Evolutionary conservation across 2,888 invertebrate genomes (phyloP), one percentile per base, ranked within the genome.

Genomic region (Lasioglossum villosulum): DNA sequence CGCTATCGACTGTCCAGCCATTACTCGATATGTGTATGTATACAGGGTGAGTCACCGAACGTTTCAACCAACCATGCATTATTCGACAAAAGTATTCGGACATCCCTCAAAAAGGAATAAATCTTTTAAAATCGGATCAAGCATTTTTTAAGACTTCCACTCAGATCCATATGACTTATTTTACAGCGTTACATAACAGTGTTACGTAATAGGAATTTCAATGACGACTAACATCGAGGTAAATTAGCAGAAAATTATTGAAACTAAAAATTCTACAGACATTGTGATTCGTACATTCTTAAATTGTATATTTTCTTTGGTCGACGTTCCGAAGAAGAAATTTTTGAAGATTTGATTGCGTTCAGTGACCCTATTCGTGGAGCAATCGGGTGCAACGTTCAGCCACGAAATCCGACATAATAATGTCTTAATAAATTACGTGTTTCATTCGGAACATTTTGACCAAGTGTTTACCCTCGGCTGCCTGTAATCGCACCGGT

Each of bases 371-470:
- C 71, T 72, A 78, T 71, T 75, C 78, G 10, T 52, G 19, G 37
- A 8, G 80, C 70, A 79, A 80, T 85, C 63, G 74, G 70, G 59
- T 70, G 76, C 42, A 74, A 74, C 70, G 52, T 63, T 59, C 85
- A 74, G 70, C 77, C 80, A 76, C 78, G 85, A 77, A 80, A 80
- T 71, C 76, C 23, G 66, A 59, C 59, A 42, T 71, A 84, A 84
- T 84, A 79, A 84, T 84, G 78, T 68, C 59, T 34, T 48, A 75
- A 85, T 80, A 86, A 85, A 80, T 85, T 78, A 75, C 48, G 30
- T 75, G 78, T 56, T 37, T 63, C 70, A 45, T 63, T 72, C 48
- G 59, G 52, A 23, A 16, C 48, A n/a, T 37, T 52, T 16, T 16
- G 4, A 34, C 16, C n/a, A 34, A 56, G n/a, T 48, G 66, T 78